phyloP scores from a whole-genome alignment of 2,888 invertebrate genomes.

The Antheraea assamensis region DNA sequence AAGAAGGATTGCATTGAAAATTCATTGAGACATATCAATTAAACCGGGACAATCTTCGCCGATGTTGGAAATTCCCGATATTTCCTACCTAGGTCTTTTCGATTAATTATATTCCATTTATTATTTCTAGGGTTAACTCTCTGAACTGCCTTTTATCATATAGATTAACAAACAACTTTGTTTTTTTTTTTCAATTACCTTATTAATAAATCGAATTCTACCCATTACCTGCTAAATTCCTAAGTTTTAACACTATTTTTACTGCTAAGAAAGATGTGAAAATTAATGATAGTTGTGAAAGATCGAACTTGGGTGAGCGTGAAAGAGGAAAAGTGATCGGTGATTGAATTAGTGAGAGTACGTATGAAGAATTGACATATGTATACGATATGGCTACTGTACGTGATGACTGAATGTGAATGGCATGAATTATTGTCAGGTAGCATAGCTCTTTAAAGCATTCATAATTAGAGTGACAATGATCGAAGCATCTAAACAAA shows the following conservation, averaged over 20 bases:
- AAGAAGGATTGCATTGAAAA: constrained; percentile 38
- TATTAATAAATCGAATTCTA: constrained; percentile 66
- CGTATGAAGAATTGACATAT: constrained; percentile 60
- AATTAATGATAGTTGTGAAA: constrained; percentile 45
- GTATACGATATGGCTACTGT: constrained; percentile 27
- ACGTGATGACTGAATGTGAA: constrained; percentile 26
- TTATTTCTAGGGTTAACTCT: constrained; percentile 73
- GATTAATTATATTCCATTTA: constrained; percentile 65
- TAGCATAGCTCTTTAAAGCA: constrained; percentile 38
- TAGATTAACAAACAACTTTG: constrained; percentile 80
- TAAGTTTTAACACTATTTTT: constrained; percentile 65
- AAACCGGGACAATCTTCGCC: constrained; percentile 54
- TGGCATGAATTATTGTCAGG: constrained; percentile 63
- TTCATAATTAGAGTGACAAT: constrained; percentile 38
- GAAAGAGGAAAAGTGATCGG: constrained; percentile 32
- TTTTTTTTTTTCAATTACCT: constrained; percentile 56
- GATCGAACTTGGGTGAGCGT: constrained; percentile 38
- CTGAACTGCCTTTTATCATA: constrained; percentile 81
- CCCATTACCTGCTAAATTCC: constrained; percentile 63
- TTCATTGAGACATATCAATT: constrained; percentile 21
- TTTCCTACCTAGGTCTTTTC: constrained; percentile 58
- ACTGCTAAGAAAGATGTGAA: constrained; percentile 61
- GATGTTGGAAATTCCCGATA: constrained; percentile 36
- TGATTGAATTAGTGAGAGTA: constrained; percentile 40
- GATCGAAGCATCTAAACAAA: constrained; percentile 66